These are phyloP conservation scores for Hoplodrina ambigua DNA, from an alignment of 2,888 invertebrate genomes.

Conservation along the genomic window DNA sequence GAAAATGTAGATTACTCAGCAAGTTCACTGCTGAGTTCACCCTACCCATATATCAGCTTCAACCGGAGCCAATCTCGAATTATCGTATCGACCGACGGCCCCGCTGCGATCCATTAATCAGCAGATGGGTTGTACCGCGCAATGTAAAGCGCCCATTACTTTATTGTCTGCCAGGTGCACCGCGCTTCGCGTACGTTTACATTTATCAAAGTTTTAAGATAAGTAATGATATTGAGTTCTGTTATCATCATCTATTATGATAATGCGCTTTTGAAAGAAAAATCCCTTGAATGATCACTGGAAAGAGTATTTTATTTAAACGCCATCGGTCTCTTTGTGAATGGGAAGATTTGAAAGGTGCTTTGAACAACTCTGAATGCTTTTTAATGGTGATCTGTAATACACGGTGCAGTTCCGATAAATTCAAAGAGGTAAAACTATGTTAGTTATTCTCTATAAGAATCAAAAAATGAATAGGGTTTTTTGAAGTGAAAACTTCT, in stretches of 20 bases:
- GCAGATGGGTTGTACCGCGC: slow-evolving; percentile 73
- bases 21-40: slow-evolving; percentile 52
- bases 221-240: slow-evolving; percentile 67
- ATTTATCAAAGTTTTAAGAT: slow-evolving; percentile 75
- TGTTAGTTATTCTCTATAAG: too few relatives aligned
- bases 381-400: slow-evolving; percentile 1
- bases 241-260: slow-evolving; percentile 53
- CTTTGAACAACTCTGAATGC: too few relatives aligned
- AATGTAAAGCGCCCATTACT: slow-evolving; percentile 79
- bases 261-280: slow-evolving; percentile 38
- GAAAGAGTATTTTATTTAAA: slow-evolving; percentile 30
- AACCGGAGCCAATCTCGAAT: slow-evolving; percentile 69
- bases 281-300: slow-evolving; percentile 26
- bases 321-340: slow-evolving; percentile 31
- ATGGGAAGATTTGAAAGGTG: slow-evolving; percentile 2
- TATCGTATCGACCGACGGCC: slow-evolving; percentile 73
- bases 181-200: slow-evolving; percentile 59
- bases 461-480: too few relatives aligned
- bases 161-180: slow-evolving; percentile 80
- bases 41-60: slow-evolving; percentile 62
- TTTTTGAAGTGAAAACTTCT: too few relatives aligned
- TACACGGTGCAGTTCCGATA: too few relatives aligned
- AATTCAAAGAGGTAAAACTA: too few relatives aligned
- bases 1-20: slow-evolving; percentile 59
- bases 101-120: slow-evolving; percentile 78